Conservation (phyloP, 2,113 vertebrate genomes). For the Zeus faber region DNA sequence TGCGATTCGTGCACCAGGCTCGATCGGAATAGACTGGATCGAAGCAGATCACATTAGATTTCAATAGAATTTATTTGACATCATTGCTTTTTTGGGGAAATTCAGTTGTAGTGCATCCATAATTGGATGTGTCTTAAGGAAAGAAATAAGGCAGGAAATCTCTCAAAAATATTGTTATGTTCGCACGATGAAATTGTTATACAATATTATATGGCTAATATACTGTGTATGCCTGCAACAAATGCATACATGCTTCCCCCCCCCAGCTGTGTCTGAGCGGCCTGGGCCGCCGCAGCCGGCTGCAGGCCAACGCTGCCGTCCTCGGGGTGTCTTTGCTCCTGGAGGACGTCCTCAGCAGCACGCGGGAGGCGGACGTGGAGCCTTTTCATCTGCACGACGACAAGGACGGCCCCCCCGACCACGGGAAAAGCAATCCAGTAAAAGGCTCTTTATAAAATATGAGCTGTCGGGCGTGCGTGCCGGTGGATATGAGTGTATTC, state of each 20-base stretch:
- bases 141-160: no score
- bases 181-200: no score
- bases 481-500: no score
- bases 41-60: no score
- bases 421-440: conserved; percentile 28
- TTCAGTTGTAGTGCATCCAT: no score
- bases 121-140: no score
- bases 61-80: no score
- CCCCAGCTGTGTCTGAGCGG: conserved; percentile 73
- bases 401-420: not conserved
- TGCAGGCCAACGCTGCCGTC: conserved; percentile 67
- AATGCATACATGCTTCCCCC: not conserved
- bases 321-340: conserved; percentile 62
- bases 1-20: no score
- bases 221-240: not conserved
- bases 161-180: no score
- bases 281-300: conserved; percentile 55
- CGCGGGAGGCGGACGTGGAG: not conserved
- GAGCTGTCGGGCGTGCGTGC: no score
- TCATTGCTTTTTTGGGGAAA: no score
- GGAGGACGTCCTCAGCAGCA: conserved; percentile 69
- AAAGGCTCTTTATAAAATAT: not conserved
- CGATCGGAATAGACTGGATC: no score
- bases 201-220: not conserved
- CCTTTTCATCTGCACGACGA: conserved; percentile 35